phyloP scores from a whole-genome alignment of 2,797 vertebrate species.

The Ctenopoma multispine region DNA sequence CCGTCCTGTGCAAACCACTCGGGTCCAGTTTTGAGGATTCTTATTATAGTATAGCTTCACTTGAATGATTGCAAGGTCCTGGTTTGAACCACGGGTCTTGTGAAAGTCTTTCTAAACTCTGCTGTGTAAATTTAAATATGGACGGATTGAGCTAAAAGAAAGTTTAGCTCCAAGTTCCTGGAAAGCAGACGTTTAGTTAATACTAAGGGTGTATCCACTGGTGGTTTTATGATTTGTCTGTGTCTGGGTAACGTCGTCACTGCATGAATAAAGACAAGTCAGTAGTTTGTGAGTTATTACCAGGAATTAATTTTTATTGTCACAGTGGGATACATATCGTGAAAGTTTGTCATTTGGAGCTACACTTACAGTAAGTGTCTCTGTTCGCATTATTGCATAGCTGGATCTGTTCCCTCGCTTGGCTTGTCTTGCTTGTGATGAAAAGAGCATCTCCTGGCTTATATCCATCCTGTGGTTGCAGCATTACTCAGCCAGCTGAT shows the following conservation, averaged over 20 bases:
- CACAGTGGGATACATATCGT: constrained; percentile 18
- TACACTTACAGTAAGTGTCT: background rate
- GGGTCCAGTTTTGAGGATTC: constrained; percentile 10
- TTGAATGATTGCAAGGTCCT: constrained; percentile 12
- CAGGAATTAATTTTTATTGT: constrained; percentile 22
- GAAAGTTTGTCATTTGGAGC: constrained; percentile 1
- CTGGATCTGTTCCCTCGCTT: constrained; percentile 4
- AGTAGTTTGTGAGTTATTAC: constrained; percentile 16
- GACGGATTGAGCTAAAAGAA: background rate
- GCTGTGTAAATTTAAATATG: constrained; percentile 1
- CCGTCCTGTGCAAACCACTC: background rate
- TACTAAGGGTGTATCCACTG: background rate
- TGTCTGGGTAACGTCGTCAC: constrained; percentile 20
- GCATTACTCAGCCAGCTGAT: constrained; percentile 20
- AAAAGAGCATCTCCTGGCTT: constrained; percentile 12
- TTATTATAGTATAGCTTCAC: constrained; percentile 8
- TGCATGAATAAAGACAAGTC: background rate
- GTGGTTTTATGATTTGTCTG: constrained; percentile 4
- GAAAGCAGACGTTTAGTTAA: background rate
- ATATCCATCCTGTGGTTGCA: constrained; percentile 9
- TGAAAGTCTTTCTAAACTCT: constrained; percentile 7
- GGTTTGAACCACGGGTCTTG: background rate
- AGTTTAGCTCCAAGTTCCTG: constrained; percentile 8
- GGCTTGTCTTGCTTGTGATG: constrained; percentile 18
- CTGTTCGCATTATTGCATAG: background rate